Evolutionary conservation across 2,797 vertebrate species (phyloP), one percentile per base, ranked within the genome.

Genomic region (Novumbra hubbsi): DNA sequence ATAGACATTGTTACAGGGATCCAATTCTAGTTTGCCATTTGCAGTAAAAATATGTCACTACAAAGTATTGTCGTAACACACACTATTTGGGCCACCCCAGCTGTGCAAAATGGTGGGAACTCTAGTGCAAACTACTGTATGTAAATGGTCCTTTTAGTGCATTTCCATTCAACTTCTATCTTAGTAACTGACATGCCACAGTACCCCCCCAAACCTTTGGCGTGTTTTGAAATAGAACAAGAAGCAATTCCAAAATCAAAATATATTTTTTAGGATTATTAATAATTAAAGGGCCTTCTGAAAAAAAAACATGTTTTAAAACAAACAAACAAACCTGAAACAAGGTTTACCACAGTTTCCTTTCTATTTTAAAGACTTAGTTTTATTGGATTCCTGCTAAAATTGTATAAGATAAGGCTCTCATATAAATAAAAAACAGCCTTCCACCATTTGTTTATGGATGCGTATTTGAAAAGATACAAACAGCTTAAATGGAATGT

Each of bases 61-160:
- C 72, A 80, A 81, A 81, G 83, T 81, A 86, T 89, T 92, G 90
- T 90, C 86, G 90, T 91, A 92, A 92, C 83, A 78, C 83, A 88
- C 86, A 90, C 88, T 87, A 89, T 90, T 85, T 85, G 48, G 84
- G 84, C 84, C 85, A 85, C 34, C 64, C 69, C 72, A 68, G 50
- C 63, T 73, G 73, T 80, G 79, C 76, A 69, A 74, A 78, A 70
- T 70, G 72, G 70, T 85, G 85, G 87, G 88, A 90, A 86, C 90
- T 87, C 87, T 92, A 93, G 93, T 94, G 92, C 92, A 93, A 93
- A 91, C 91, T 90, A 92, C 90, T 93, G 91, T 92, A 92, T 93
- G 92, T 91, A 93, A 93, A 92, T 94, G 77, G 78, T 86, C 86
- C 85, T 77, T 28, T 80, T 85, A 89, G 86, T 88, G 88, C 89